Conservation (phyloP, 2,888 invertebrate genomes). For the Chorisops tibialis region DNA sequence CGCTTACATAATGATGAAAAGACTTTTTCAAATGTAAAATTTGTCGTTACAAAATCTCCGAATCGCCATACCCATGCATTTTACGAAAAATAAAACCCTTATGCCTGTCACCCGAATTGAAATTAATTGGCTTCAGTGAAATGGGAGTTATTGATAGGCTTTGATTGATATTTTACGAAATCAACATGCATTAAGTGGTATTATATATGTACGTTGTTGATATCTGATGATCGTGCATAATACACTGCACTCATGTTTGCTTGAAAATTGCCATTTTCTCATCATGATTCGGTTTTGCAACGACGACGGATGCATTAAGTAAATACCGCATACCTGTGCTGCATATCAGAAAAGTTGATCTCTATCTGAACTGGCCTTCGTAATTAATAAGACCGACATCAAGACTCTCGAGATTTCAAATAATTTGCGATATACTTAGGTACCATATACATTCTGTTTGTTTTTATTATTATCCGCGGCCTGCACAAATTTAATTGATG, state of each 20-base stretch:
- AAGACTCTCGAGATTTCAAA: constrained; percentile 13
- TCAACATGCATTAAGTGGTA: constrained; percentile 6
- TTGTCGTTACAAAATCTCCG: too few species aligned
- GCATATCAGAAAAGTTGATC: constrained; percentile 18
- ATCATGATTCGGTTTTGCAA: too few species aligned
- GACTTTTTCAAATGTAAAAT: too few species aligned
- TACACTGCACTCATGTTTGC: too few species aligned
- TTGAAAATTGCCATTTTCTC: too few species aligned
- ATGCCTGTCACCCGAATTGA: constrained; percentile 26
- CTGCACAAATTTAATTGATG: constrained; percentile 11
- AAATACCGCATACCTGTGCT: too few species aligned
- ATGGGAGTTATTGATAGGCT: constrained; percentile 31
- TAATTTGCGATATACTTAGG: constrained; percentile 14
- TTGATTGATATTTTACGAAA: constrained; percentile 29
- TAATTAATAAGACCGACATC: constrained; percentile 21
- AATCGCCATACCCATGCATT: too few species aligned
- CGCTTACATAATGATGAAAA: too few species aligned
- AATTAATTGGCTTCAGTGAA: constrained; percentile 31
- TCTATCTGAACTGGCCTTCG: constrained; percentile 2
- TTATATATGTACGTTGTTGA: constrained; percentile 9
- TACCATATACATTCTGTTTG: constrained; percentile 5
- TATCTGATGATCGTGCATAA: background rate
- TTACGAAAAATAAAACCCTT: background rate
- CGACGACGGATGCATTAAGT: too few species aligned
- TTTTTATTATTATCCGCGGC: background rate